Base-by-base conservation (phyloP, 2,113 vertebrate species). In the Sialia sialis region DNA sequence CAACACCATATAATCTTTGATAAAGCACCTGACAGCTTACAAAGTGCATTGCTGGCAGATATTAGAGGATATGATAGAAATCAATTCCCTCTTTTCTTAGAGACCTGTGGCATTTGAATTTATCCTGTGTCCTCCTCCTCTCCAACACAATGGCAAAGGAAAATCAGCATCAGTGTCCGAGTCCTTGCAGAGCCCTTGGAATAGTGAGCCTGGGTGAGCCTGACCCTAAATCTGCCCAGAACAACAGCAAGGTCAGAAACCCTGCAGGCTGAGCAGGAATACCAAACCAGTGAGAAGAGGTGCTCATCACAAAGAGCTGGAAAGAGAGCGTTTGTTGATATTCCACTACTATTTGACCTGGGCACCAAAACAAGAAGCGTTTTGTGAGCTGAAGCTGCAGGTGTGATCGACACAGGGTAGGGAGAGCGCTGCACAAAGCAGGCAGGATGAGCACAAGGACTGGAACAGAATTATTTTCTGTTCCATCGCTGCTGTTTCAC, bases 331-430 rank as follows among this genome's bases (percentile, higher is more conserved):
- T 20, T 44, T 60, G 43, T 43, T n/a, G 19, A 9, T 89, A 58
- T 68, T 46, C 14, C 22, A 51, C 16, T 55, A 30, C 17, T 4
- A 22, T 0, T 0, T 11, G 22, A 46, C 6, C 16, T 22, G 6
- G 20, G 11, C 56, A 67, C 16, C 8, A 34, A 49, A 87, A 26
- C 6, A 38, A 80, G 36, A 36, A 36, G 6, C 1, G 7, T 30
- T 86, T 44, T 27, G n/a, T n/a, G 49, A 78, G 26, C 25, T 30
- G 34, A 72, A 75, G 43, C 23, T 34, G 29, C 14, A 76, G 60
- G 6, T 9, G 56, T 15, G 48, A 38, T 17, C 32, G 46, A 1
- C n/a, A 79, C 44, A 48, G 16, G 20, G 44, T 5, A 13, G 12
- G 21, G 22, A 91, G 54, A 84, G 34, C 22, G 14, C 20, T 49